These are phyloP conservation scores for Epinotia bilunana DNA, from an alignment of 2,888 invertebrate species.

Conservation along the genomic window DNA sequence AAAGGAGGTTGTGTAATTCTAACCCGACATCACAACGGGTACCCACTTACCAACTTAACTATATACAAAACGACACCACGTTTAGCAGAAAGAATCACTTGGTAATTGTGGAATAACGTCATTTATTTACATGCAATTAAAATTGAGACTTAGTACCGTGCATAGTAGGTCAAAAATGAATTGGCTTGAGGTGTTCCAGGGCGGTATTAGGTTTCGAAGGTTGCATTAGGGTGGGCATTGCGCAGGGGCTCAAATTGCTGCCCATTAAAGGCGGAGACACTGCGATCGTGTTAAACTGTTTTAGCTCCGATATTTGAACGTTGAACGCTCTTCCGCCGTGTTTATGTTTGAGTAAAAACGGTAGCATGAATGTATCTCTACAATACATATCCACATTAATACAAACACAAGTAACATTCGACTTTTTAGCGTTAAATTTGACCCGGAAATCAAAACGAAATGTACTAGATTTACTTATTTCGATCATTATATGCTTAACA, in stretches of 20 bases:
- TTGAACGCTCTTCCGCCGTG: not conserved
- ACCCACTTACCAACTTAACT: slow-evolving; percentile 25
- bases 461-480: too few species aligned
- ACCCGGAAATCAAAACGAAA: too few species aligned
- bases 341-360: not conserved
- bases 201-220: slow-evolving; percentile 37
- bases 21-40: not conserved
- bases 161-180: not conserved
- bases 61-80: slow-evolving; percentile 4
- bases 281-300: slow-evolving; percentile 32
- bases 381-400: too few species aligned
- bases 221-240: slow-evolving; percentile 43
- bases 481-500: too few species aligned
- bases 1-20: too few species aligned
- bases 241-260: slow-evolving; percentile 41
- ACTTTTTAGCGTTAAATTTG: too few species aligned
- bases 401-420: too few species aligned
- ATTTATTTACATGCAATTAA: not conserved
- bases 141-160: not conserved
- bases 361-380: not conserved
- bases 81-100: slow-evolving; percentile 9
- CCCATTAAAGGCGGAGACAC: slow-evolving; percentile 41
- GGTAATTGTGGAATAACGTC: slow-evolving; percentile 17
- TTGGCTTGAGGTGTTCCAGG: not conserved
- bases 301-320: slow-evolving; percentile 15